Evolutionary conservation across 2,888 invertebrate genomes (phyloP).

Genomic region (Caenorhabditis virilis): DNA sequence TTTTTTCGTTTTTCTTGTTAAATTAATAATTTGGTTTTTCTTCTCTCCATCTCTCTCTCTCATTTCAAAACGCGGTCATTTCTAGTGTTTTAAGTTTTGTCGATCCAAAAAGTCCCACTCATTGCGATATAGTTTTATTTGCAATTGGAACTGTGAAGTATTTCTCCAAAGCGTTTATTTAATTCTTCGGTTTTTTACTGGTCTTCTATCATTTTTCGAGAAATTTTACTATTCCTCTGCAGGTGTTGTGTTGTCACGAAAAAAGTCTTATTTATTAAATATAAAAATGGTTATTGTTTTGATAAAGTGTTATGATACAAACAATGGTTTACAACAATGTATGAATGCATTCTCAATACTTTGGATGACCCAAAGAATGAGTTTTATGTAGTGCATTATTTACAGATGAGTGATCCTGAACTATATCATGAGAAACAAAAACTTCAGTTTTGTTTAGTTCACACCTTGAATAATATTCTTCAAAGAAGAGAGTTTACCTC

Average conservation of each 20-base stretch:
- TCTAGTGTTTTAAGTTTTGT: conserved; percentile 44
- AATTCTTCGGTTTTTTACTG: conserved; percentile 2
- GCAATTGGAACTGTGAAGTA: too few species aligned
- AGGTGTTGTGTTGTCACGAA: conserved; percentile 9
- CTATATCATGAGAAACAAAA: conserved; percentile 64
- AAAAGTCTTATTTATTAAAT: conserved; percentile 2
- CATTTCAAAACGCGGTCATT: conserved; percentile 41
- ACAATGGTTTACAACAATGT: too few species aligned
- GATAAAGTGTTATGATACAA: too few species aligned
- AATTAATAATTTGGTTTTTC: too few species aligned
- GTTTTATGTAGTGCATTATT: too few species aligned
- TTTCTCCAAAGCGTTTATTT: conserved; percentile 1
- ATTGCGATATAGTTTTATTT: too few species aligned
- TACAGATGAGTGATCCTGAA: not conserved
- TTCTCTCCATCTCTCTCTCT: conserved; percentile 18
- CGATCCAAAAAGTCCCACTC: too few species aligned
- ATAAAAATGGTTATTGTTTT: too few species aligned
- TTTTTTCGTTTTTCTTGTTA: conserved; percentile 1
- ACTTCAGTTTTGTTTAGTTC: conserved; percentile 62
- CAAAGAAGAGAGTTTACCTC: conserved; percentile 40
- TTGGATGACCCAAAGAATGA: too few species aligned
- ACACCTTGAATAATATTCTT: conserved; percentile 63
- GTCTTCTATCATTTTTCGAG: not conserved
- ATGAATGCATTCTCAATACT: too few species aligned
- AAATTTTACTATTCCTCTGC: not conserved